These are phyloP conservation scores for Schizaphis graminum DNA, from an alignment of 2,888 invertebrate genomes.

Conservation along the genomic window DNA sequence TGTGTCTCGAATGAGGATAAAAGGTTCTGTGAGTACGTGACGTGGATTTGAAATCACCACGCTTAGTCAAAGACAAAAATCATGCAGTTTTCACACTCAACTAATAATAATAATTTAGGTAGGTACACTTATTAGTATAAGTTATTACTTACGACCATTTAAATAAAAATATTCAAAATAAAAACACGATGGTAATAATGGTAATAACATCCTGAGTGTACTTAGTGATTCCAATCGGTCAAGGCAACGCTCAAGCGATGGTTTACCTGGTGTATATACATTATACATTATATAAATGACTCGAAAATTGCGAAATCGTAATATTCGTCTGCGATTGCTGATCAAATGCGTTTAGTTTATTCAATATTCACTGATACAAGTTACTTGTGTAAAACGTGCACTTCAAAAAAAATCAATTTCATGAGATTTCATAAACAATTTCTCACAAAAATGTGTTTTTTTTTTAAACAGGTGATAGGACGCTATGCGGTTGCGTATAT, in stretches of 20 bases:
- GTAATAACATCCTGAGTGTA: background rate
- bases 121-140: background rate
- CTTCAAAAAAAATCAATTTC: background rate
- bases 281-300: background rate
- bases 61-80: background rate
- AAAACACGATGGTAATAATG: too few species aligned
- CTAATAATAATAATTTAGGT: background rate
- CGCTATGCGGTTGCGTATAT: background rate
- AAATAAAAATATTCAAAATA: background rate
- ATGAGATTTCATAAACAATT: background rate
- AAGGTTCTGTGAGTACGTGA: slow-evolving; percentile 12
- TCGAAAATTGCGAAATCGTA: background rate
- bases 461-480: background rate
- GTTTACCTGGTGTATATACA: background rate
- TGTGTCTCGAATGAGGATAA: slow-evolving; percentile 1
- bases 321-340: background rate
- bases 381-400: background rate
- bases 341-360: too few species aligned
- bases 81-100: background rate
- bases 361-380: background rate
- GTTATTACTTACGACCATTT: background rate
- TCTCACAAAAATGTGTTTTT: background rate
- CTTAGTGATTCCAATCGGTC: background rate
- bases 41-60: background rate
- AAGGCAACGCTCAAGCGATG: background rate